A percentile compares a stretch with the other conserved stretches of the same genome.
Conservation (phyloP, 2,113 vertebrate genomes). For the Trogon surrucura region DNA sequence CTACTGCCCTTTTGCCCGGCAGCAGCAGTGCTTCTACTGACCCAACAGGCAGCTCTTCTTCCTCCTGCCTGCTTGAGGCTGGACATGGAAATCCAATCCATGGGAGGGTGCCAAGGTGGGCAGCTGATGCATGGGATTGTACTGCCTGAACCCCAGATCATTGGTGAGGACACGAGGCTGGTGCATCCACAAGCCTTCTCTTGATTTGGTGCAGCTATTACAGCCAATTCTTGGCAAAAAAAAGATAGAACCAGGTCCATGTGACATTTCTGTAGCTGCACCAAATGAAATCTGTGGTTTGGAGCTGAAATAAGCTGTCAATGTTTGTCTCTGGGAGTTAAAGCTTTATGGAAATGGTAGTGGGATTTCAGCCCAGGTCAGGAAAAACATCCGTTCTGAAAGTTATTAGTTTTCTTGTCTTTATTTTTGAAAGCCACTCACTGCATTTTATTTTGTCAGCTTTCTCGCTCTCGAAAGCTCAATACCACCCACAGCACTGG, state of each 20-base stretch:
- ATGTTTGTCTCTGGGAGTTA: neutral
- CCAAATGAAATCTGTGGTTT: neutral
- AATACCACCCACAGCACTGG: conserved; percentile 39
- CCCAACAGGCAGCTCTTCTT: neutral
- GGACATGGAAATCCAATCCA: neutral
- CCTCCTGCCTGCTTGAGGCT: neutral
- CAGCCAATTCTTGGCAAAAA: neutral
- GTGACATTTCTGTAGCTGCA: neutral
- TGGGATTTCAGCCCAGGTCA: neutral
- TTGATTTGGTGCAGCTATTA: neutral
- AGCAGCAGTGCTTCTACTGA: neutral
- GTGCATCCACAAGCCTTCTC: neutral
- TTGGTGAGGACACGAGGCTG: fast-evolving
- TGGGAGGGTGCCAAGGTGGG: neutral
- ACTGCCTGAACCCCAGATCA: fast-evolving
- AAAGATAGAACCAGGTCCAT: neutral
- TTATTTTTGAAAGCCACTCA: neutral
- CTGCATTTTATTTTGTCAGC: conserved; percentile 6
- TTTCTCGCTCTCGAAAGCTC: conserved; percentile 38
- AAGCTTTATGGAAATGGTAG: neutral
- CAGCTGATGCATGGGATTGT: neutral
- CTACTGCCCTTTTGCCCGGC: neutral
- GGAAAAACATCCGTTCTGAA: neutral
- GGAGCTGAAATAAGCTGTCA: neutral
- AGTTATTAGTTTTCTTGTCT: neutral